Evolutionary conservation across 2,888 invertebrate species (phyloP).

Genomic region (Microdon myrmicae): DNA sequence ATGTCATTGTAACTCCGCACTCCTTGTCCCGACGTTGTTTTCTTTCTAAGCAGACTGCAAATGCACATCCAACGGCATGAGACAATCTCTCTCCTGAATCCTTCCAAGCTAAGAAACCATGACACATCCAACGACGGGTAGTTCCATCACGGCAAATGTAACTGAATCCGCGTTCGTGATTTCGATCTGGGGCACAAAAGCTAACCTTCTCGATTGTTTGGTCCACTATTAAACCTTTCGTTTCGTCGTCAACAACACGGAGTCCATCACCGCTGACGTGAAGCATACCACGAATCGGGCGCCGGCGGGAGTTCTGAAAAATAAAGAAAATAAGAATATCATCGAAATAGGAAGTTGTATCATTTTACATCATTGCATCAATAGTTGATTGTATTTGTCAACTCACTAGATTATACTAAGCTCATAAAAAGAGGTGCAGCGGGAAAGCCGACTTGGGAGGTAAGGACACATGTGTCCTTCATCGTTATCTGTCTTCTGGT

Average conservation of each 20-base stretch:
- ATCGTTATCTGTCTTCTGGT: no score
- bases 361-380: background rate
- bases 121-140: slow-evolving; percentile 99
- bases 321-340: slow-evolving; percentile 23
- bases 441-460: slow-evolving; percentile 15
- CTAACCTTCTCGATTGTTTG: slow-evolving; percentile 99
- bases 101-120: slow-evolving; percentile 95
- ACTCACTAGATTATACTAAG: slow-evolving; percentile 29
- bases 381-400: background rate
- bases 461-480: no score
- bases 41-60: slow-evolving; percentile 96
- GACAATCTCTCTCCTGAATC: slow-evolving; percentile 97
- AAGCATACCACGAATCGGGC: slow-evolving; percentile 88
- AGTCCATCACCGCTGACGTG: slow-evolving; percentile 95
- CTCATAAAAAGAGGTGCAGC: slow-evolving; percentile 23
- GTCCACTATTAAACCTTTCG: slow-evolving; percentile 97
- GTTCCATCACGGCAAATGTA: slow-evolving; percentile 99
- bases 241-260: slow-evolving; percentile 97
- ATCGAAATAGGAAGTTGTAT: background rate
- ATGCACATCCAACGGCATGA: slow-evolving; percentile 99
- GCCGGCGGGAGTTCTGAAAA: slow-evolving; percentile 83
- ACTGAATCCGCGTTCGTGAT: slow-evolving; percentile 95
- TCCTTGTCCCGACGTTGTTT: slow-evolving; percentile 98
- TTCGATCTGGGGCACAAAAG: slow-evolving; percentile 99
- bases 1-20: slow-evolving; percentile 92